Base-by-base conservation (phyloP, 2,113 vertebrate genomes). In the Notarius quadriscutis region DNA sequence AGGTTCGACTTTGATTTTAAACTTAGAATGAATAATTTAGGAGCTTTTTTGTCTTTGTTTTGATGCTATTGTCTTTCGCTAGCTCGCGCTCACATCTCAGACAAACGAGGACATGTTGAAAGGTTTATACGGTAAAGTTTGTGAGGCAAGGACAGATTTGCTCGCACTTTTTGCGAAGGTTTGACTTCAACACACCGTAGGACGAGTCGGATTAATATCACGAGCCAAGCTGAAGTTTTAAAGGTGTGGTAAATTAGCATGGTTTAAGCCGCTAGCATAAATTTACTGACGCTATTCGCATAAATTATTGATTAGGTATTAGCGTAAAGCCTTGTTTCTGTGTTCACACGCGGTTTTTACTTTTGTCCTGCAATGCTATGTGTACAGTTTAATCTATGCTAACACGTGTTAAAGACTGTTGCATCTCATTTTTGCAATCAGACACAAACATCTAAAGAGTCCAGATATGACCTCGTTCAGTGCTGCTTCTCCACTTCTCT, bases 401-500 rank as follows among this genome's bases (percentile, higher is more conserved):
- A 0, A 74, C 27, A 67, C 10, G 22, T 65, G 65, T 15, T 72
- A 72, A 20, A 50, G 3, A 22, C 18, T 50, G 9, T 25, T 11
- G 72, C 8, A 5, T 50, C 71, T 77, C 7, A 57, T 81, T 60
- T 81, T 60, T 4, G 0, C 30, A 81, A 60, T 81, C 27, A 41
- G 63, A 80, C 25, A 58, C 25, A 81, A 41, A 14, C 27, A 62
- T 83, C 62, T 87, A 67, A 22, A 53, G 30, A 30, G 51, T 41
- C 30, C 77, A 22, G 34, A 67, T 62, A n/a, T 83, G 81, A 87
- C 81, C 86, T 83, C 67, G n/a, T n/a, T 74, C 25, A 18, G 67
- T 87, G 65, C 53, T 80, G 12, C 67, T 6, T 58, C 65, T 81
- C 60, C 57, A 77, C 57, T 78, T 72, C 17, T 10, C 91, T 88